These are phyloP conservation scores for Sarcophaga caerulescens DNA, from an alignment of 2,888 invertebrate species.

Conservation along the genomic window DNA sequence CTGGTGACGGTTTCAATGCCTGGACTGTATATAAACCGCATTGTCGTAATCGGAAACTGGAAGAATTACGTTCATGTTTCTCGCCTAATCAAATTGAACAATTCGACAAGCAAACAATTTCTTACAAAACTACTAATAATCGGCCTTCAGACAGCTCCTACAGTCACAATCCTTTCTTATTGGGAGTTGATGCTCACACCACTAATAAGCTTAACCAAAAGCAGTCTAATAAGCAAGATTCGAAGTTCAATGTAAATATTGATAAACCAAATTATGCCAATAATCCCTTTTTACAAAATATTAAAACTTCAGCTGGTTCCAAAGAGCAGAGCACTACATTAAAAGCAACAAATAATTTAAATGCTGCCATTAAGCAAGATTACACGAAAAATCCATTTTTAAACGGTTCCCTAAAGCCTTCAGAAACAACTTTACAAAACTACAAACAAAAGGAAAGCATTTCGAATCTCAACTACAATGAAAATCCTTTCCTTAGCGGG, in stretches of 20 bases:
- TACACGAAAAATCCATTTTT: conserved; percentile 71
- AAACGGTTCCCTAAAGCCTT: conserved; percentile 35
- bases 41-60: conserved; percentile 80
- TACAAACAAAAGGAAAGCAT: conserved; percentile 7
- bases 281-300: conserved; percentile 64
- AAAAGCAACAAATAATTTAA: neutral
- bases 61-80: conserved; percentile 70
- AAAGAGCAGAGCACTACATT: neutral
- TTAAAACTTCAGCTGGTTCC: neutral
- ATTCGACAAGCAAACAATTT: conserved; percentile 57
- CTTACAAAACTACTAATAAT: neutral
- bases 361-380: neutral
- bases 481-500: conserved; percentile 69
- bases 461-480: conserved; percentile 67
- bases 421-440: neutral
- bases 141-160: conserved; percentile 3
- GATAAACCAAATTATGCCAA: conserved; percentile 21
- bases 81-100: conserved; percentile 63
- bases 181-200: conserved; percentile 33
- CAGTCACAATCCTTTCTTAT: conserved; percentile 70
- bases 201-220: neutral
- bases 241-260: neutral
- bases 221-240: neutral
- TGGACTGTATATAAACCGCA: conserved; percentile 86
- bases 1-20: conserved; percentile 87